Conservation (phyloP, 2,113 vertebrate species). For the Zapornia atra region DNA sequence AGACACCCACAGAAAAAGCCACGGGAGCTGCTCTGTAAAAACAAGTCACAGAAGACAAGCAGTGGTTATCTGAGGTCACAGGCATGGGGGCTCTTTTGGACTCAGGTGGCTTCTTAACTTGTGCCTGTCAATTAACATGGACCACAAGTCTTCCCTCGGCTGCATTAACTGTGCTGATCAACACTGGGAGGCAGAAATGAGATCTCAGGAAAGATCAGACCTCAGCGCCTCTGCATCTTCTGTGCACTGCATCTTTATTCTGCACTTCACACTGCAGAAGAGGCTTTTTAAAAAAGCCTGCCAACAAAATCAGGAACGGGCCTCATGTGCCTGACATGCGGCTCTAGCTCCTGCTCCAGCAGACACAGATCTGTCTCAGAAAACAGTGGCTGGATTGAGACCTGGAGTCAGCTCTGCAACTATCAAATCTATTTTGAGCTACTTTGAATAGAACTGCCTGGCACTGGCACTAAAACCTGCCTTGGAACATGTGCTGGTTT, state of each 20-base stretch:
- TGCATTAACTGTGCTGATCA: not conserved
- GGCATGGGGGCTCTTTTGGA: not conserved
- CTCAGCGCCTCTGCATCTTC: constrained; percentile 1
- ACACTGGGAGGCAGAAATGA: constrained; percentile 7
- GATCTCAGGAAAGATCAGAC: constrained; percentile 42
- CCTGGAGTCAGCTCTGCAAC: not conserved
- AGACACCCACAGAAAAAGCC: not conserved
- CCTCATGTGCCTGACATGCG: not conserved
- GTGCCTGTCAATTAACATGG: not conserved
- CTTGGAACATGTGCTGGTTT: constrained; percentile 23
- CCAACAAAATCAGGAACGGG: not conserved
- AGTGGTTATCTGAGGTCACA: not conserved
- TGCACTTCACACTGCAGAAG: not conserved
- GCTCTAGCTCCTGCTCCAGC: not conserved
- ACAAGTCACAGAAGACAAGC: not conserved
- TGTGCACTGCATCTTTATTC: constrained; percentile 4
- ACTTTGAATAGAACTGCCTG: constrained; percentile 58
- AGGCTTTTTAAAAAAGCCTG: constrained; percentile 15
- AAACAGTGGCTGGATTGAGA: not conserved
- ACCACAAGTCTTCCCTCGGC: not conserved
- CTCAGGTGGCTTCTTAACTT: not conserved
- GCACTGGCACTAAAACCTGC: constrained; percentile 24
- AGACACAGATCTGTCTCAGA: not conserved
- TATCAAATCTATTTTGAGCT: constrained; percentile 48
- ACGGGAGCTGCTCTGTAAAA: not conserved